Base-by-base conservation (phyloP, 2,888 invertebrate species). In the Oxyteleia sp. region DNA sequence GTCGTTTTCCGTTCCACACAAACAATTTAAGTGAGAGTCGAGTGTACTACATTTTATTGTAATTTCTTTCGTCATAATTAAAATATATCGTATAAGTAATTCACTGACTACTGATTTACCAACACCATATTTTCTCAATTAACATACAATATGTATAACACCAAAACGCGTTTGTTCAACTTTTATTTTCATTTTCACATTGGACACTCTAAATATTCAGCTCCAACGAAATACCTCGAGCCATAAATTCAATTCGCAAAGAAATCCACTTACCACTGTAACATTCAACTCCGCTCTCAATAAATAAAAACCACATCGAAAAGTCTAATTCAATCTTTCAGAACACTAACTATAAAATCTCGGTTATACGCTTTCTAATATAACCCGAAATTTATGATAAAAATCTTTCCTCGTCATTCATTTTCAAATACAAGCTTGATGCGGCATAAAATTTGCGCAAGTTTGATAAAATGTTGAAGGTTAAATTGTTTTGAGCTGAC, bases 401-500 rank as follows among this genome's bases (percentile, higher is more conserved):
- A 61, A 78, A 61, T 69, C 69, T 69, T 53, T 41, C 53, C 43
- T 59, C 51, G 32, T 59, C 66, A 43, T 59, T 68, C 68, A 59
- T 76, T 66, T 59, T 59, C 66, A 5, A 35, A 20, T 57, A 57
- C 57, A 57, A 68, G 49, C 45, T 66, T 13, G 38, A 10, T 43
- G 47, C 47, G 41, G 41, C 45, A 75, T 75, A 66, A 75, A 66
- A 66, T 23, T 59, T 20, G 55, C 20, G 29, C 51, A 32, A 57
- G 13, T 63, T 71, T 49, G 61, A 64, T 76, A 71, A 64, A 66
- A 68, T 55, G 20, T 18, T 29, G 61, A 35, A 63, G 53, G 68
- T 61, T 72, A 82, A 82, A 82, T 78, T 82, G 78, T 78, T 78
- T 82, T 69, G 43, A 59, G 55, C 47, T 26, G 38, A 29, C 35